Evolutionary conservation across 2,797 vertebrate genomes (phyloP).

Genomic region (Psittacula echo): DNA sequence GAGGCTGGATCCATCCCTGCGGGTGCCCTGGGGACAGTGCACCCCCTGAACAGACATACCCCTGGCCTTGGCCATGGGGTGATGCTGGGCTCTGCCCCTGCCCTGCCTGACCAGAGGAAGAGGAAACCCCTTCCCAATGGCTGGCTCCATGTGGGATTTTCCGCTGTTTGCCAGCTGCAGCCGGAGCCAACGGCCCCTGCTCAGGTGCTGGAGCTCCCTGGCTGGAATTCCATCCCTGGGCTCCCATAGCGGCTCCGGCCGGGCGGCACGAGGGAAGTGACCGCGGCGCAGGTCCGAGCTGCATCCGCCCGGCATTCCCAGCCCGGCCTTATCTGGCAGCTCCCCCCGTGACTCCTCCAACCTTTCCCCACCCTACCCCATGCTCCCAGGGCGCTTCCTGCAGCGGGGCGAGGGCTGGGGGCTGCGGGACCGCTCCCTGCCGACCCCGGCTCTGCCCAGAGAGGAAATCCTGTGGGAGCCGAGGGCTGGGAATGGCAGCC

Average conservation of each 20-base stretch:
- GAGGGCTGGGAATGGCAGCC: not conserved
- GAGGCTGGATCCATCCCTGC: not conserved
- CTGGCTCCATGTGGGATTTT: constrained; percentile 32
- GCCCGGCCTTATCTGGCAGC: not conserved
- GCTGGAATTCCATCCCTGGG: constrained; percentile 12
- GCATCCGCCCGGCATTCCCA: constrained; percentile 32
- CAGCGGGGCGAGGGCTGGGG: constrained; percentile 35
- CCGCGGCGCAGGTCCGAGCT: not conserved
- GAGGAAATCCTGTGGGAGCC: constrained; percentile 44
- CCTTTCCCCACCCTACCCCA: constrained; percentile 14
- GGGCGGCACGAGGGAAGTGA: constrained; percentile 29
- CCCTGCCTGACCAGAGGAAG: not conserved
- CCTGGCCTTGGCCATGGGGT: accelerated
- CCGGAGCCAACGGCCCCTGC: not conserved
- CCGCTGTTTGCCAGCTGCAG: not conserved
- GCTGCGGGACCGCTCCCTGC: constrained; percentile 51
- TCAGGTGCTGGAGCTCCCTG: constrained; percentile 37
- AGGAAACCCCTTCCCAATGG: not conserved
- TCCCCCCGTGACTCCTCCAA: not conserved
- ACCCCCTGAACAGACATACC: accelerated
- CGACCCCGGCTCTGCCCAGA: not conserved
- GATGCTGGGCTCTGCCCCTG: not conserved
- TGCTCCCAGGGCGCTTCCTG: constrained; percentile 21
- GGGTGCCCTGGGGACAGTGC: not conserved
- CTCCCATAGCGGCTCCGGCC: not conserved